Percentiles rank a stretch among this genome's conserved stretches.
Conservation (phyloP, 1,140 invertebrate genomes). For the Sesamia nonagrioides region DNA sequence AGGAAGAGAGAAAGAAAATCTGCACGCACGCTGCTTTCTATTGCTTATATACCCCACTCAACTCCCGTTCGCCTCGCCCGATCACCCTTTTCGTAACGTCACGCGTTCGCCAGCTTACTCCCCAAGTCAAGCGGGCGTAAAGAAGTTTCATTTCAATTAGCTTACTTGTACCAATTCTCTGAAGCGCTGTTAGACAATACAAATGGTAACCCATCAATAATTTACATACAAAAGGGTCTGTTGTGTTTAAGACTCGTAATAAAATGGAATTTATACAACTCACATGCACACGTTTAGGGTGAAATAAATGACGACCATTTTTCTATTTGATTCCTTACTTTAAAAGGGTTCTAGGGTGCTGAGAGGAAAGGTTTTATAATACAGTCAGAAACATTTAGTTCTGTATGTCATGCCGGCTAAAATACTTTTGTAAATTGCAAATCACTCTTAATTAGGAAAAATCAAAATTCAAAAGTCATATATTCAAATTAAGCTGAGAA, state of each 20-base stretch:
- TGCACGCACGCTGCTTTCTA: too few species aligned
- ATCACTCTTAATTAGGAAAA: neutral
- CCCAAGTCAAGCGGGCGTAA: too few species aligned
- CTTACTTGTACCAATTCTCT: neutral
- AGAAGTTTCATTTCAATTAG: too few species aligned
- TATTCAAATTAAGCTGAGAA: too few species aligned
- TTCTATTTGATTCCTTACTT: constrained; percentile 4
- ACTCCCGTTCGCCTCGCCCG: too few species aligned
- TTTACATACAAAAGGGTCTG: neutral
- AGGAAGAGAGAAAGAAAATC: too few species aligned
- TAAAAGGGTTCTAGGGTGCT: neutral
- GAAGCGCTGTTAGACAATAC: neutral
- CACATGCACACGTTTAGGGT: neutral
- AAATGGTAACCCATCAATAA: constrained; percentile 5
- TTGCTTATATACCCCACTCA: too few species aligned
- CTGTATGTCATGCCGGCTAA: neutral
- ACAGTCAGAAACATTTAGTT: neutral
- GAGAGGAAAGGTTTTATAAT: neutral
- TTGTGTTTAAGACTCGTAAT: constrained; percentile 20
- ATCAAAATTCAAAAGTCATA: too few species aligned
- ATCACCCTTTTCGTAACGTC: too few species aligned
- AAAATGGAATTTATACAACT: constrained; percentile 3
- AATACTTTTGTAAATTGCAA: neutral
- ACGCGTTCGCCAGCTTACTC: too few species aligned
- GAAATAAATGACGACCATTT: constrained; percentile 14